Evolutionary conservation across 2,888 invertebrate species (phyloP).

Genomic region (Scaptomyza tumidula): DNA sequence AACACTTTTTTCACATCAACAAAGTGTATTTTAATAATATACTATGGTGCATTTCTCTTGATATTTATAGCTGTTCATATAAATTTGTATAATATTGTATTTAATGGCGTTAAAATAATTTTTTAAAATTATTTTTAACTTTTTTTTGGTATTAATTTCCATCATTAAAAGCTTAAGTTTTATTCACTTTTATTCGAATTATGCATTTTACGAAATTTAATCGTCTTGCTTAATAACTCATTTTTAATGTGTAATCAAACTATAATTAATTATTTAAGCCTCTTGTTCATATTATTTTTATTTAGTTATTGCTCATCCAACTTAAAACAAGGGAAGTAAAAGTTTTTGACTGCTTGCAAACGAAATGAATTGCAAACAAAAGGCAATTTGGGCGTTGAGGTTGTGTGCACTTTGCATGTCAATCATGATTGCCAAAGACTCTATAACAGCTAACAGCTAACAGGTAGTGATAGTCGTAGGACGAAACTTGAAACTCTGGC

Average conservation of each 20-base stretch:
- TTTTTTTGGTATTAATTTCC: too few relatives aligned
- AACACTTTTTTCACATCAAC: too few relatives aligned
- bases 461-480: conserved; percentile 15
- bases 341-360: conserved; percentile 29
- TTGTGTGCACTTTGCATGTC: conserved; percentile 68
- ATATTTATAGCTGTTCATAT: too few relatives aligned
- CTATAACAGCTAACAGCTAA: conserved; percentile 36
- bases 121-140: too few relatives aligned
- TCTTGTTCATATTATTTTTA: background rate
- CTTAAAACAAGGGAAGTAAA: background rate
- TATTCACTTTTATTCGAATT: too few relatives aligned
- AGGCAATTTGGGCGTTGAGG: conserved; percentile 16
- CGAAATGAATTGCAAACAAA: conserved; percentile 48
- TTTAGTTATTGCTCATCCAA: conserved; percentile 3
- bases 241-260: background rate
- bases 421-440: conserved; percentile 66
- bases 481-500: conserved; percentile 19
- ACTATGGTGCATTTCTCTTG: too few relatives aligned
- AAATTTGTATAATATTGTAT: too few relatives aligned
- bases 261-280: background rate
- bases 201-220: too few relatives aligned
- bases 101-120: too few relatives aligned
- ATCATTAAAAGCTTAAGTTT: too few relatives aligned
- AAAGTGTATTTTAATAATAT: too few relatives aligned
- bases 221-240: too few relatives aligned